Conservation (phyloP, 2,797 vertebrate species). For the Bovichtus diacanthus region DNA sequence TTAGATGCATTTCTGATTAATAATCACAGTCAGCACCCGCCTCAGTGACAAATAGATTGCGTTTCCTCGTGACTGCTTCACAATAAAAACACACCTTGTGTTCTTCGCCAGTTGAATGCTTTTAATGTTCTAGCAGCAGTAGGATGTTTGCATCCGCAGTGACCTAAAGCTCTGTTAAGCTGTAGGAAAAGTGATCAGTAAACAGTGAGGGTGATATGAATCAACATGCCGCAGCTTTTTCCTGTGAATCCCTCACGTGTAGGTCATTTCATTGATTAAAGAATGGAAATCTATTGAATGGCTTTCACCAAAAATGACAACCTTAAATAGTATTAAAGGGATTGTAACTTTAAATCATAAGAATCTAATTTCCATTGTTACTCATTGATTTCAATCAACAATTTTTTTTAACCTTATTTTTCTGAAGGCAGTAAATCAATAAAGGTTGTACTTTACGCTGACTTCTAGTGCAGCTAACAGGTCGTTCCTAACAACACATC, state of each 20-base stretch:
- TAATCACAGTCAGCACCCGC: no score
- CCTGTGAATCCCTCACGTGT: background rate
- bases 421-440: background rate
- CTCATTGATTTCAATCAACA: background rate
- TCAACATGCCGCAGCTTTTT: background rate
- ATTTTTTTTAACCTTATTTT: background rate
- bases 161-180: background rate
- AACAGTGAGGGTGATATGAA: background rate
- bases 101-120: background rate
- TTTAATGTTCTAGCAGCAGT: background rate
- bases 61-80: constrained; percentile 2
- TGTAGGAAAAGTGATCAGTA: background rate
- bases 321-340: background rate
- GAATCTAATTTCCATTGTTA: background rate
- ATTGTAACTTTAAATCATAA: no score
- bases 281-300: background rate
- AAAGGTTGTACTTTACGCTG: background rate
- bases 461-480: constrained; percentile 23
- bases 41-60: background rate
- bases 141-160: background rate
- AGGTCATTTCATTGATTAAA: background rate
- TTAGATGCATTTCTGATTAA: background rate
- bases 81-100: background rate
- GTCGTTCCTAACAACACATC: constrained; percentile 42
- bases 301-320: background rate